Evolutionary conservation across 1,140 invertebrate genomes (phyloP).

Genomic region (Ganaspis sp.): DNA sequence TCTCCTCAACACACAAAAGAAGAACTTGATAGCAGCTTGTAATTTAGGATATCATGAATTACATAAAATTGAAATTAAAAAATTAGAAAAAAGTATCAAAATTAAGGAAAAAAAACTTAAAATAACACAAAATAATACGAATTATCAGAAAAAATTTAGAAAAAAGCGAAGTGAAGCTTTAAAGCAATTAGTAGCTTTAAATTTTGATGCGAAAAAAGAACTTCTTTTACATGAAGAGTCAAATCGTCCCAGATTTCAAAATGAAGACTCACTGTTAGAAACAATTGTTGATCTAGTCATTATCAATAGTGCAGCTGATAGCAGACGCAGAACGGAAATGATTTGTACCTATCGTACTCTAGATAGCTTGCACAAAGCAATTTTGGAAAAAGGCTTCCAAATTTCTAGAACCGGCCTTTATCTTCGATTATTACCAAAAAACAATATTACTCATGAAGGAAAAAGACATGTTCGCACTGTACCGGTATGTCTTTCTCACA

Average conservation of each 20-base stretch:
- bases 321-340: neutral
- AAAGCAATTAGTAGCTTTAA: neutral
- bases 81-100: neutral
- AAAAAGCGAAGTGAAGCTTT: constrained; percentile 1
- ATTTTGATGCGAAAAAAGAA: neutral
- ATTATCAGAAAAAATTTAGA: neutral
- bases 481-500: neutral
- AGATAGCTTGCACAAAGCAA: constrained; percentile 5
- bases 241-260: neutral
- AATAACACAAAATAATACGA: neutral
- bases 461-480: neutral
- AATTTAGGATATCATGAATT: neutral
- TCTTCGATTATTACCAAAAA: neutral
- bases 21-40: neutral
- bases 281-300: constrained; percentile 1
- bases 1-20: constrained; percentile 1
- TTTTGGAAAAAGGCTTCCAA: neutral
- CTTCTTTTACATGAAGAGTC: neutral
- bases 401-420: neutral
- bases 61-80: neutral
- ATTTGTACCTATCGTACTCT: neutral
- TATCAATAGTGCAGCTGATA: constrained; percentile 1
- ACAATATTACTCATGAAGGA: neutral
- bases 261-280: neutral
- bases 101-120: neutral